Conservation (phyloP, 2,113 vertebrate species). For the Seriola aureovittata region DNA sequence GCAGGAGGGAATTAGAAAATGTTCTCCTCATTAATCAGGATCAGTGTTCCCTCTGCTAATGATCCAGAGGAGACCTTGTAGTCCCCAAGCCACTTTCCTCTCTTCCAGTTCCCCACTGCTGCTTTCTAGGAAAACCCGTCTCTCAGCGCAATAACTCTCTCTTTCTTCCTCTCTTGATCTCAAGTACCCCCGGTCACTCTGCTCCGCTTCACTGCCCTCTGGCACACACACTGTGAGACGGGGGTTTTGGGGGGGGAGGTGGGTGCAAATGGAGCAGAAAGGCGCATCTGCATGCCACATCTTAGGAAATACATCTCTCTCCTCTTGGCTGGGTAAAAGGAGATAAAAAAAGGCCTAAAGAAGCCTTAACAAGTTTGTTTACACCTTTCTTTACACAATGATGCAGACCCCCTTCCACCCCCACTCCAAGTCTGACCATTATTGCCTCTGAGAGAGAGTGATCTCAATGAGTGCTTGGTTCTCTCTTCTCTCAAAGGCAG, state of each 20-base stretch:
- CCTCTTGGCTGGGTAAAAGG: constrained; percentile 7
- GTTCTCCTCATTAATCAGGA: constrained; percentile 79
- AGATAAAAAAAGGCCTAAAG: constrained; percentile 22
- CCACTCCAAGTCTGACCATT: constrained; percentile 1
- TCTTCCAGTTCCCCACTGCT: constrained; percentile 47
- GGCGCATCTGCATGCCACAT: constrained; percentile 63
- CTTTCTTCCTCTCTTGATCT: constrained; percentile 64
- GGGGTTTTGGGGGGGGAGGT: constrained; percentile 22
- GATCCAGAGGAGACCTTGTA: constrained; percentile 65
- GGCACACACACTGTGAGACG: constrained; percentile 46
- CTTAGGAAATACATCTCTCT: constrained; percentile 52
- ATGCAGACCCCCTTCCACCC: constrained; percentile 9
- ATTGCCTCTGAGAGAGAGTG: neutral
- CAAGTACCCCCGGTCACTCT: constrained; percentile 61
- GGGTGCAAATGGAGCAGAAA: constrained; percentile 64
- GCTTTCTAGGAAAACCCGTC: constrained; percentile 83
- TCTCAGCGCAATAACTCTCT: constrained; percentile 62
- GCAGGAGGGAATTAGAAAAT: constrained; percentile 63
- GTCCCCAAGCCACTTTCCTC: constrained; percentile 68
- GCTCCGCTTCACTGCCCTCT: constrained; percentile 63
- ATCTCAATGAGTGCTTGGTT: constrained; percentile 3
- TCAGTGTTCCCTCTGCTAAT: constrained; percentile 76
- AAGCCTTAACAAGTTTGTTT: constrained; percentile 31
- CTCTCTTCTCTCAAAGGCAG: neutral
- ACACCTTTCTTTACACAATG: constrained; percentile 21